Evolutionary conservation across 2,113 vertebrate genomes (phyloP).

Genomic region (Mustela nigripes): DNA sequence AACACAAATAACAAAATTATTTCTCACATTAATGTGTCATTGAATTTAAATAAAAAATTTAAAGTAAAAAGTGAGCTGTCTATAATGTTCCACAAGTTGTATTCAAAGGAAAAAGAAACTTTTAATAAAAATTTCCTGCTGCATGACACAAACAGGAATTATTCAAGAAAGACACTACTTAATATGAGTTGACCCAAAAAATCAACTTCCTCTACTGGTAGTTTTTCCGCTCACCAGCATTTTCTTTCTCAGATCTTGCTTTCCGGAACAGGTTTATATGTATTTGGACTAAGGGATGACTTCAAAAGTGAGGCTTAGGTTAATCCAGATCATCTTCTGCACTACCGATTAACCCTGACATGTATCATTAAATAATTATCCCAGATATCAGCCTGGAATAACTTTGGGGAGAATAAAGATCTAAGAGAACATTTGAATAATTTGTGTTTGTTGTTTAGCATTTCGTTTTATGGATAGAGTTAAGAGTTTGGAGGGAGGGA

Average conservation of each 20-base stretch:
- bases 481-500: background rate
- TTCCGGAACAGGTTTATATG: constrained; percentile 13
- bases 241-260: background rate
- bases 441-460: background rate
- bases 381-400: background rate
- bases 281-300: background rate
- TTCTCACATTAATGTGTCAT: background rate
- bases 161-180: constrained; percentile 48
- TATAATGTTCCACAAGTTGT: constrained; percentile 42
- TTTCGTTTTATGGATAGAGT: background rate
- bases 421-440: background rate
- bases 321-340: background rate
- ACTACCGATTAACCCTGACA: background rate
- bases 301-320: background rate
- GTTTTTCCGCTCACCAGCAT: constrained; percentile 4
- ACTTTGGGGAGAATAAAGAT: background rate
- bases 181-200: background rate
- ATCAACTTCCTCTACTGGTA: constrained; percentile 10
- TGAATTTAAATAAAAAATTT: background rate
- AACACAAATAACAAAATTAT: background rate
- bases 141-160: constrained; percentile 44
- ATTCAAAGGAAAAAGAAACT: constrained; percentile 58
- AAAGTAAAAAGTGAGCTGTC: constrained; percentile 42
- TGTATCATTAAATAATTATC: background rate
- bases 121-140: constrained; percentile 19